phyloP scores from a whole-genome alignment of 1,140 invertebrate genomes.

The Aphis gossypii region DNA sequence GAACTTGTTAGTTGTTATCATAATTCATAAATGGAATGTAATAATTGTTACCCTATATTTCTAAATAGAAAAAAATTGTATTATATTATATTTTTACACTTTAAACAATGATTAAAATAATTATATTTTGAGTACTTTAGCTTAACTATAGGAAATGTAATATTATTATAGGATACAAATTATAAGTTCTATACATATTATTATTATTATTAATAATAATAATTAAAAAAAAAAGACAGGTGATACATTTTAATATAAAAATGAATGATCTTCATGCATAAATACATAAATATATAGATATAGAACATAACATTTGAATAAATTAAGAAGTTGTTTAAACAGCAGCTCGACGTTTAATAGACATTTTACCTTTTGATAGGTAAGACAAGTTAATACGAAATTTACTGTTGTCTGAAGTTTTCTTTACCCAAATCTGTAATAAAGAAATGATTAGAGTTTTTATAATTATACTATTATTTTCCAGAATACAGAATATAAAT shows the following conservation, averaged over 20 bases:
- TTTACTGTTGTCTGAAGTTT: constrained; percentile 80
- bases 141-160: background rate
- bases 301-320: background rate
- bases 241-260: background rate
- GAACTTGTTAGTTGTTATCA: background rate
- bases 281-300: background rate
- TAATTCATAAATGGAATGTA: background rate
- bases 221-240: background rate
- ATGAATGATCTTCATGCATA: background rate
- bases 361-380: constrained; percentile 85
- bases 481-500: background rate
- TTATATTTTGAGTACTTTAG: background rate
- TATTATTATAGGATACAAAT: background rate
- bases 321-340: constrained; percentile 17
- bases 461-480: background rate
- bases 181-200: background rate
- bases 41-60: background rate
- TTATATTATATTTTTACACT: background rate
- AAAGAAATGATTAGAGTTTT: constrained; percentile 61
- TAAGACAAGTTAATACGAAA: constrained; percentile 84
- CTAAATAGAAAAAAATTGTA: background rate
- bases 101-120: background rate
- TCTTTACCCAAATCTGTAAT: constrained; percentile 89
- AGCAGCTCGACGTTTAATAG: constrained; percentile 80
- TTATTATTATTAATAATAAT: background rate